Base-by-base conservation (phyloP, 2,797 vertebrate species). In the Myripristis murdjan region DNA sequence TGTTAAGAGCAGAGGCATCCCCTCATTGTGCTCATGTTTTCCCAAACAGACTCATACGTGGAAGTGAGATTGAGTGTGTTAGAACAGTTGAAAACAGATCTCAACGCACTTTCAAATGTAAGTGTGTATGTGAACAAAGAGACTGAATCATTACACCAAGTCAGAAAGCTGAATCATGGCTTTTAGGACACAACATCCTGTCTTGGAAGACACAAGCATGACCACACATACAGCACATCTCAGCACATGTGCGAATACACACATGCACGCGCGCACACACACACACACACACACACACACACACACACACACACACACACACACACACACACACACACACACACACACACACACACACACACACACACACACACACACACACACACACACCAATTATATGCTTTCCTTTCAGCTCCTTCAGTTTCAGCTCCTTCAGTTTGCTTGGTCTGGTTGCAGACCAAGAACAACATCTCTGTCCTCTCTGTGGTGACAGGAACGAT, bases 381-480 rank as follows among this genome's bases (percentile, higher is more conserved):
- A 46, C 51, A 66, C 56, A 46, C 53, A 57, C 18, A 43, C 2
- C 6, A 8, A 59, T 64, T 49, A 76, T 64, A 61, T 66, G 4
- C 65, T 71, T 71, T 64, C 61, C 70, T 63, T 67, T 57, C 59
- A 46, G 70, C 48, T 73, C 23, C 7, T 48, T 41, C n/a, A 24
- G 57, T 73, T 76, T 77, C n/a, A n/a, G 70, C 48, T 73, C 23
- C 7, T 48, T 41, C n/a, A 24, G 57, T 73, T 76, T 77, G 64
- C 48, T 77, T 67, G 44, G 51, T 77, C 77, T 87, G 79, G 74
- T 79, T 60, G 67, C 52, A 52, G 81, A 82, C 76, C 82, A 85
- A 87, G 66, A 90, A 75, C 78, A 82, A 81, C 83, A 55, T 82
- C 77, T 59, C 75, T 77, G 72, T 76, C 49, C 66, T 82, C 68